These are phyloP conservation scores for Fulica atra DNA, from an alignment of 2,113 vertebrate species.

Conservation along the genomic window DNA sequence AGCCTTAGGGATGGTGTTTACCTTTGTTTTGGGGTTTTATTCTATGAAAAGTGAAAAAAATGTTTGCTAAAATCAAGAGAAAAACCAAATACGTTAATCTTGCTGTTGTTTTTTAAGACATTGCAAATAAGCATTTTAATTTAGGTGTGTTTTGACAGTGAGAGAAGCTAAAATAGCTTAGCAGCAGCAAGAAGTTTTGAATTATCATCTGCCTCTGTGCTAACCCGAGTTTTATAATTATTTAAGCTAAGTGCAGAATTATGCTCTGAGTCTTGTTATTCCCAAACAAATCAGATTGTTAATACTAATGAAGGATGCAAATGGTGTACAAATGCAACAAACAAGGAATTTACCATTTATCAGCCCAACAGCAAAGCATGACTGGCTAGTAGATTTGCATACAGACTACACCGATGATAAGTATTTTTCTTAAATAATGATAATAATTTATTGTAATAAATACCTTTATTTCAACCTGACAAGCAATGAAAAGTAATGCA, in stretches of 20 bases:
- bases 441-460: background rate
- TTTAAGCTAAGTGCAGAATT: background rate
- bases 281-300: background rate
- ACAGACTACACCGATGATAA: background rate
- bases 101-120: background rate
- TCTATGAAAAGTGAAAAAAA: background rate
- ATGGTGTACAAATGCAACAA: background rate
- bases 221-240: constrained; percentile 8
- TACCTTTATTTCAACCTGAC: background rate
- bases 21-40: background rate
- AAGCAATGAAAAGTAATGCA: background rate
- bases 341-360: background rate
- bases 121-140: constrained; percentile 4
- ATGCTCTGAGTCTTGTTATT: background rate
- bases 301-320: background rate
- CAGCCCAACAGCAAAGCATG: background rate
- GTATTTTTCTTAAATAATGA: background rate
- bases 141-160: background rate
- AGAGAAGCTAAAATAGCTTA: constrained; percentile 20
- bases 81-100: background rate
- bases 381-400: background rate
- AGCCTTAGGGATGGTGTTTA: background rate
- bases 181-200: background rate
- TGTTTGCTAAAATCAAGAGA: background rate
- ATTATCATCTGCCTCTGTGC: background rate